phyloP scores from a whole-genome alignment of 37 sponge, comb jelly and placozoan genomes.

The Oopsacas minuta region DNA sequence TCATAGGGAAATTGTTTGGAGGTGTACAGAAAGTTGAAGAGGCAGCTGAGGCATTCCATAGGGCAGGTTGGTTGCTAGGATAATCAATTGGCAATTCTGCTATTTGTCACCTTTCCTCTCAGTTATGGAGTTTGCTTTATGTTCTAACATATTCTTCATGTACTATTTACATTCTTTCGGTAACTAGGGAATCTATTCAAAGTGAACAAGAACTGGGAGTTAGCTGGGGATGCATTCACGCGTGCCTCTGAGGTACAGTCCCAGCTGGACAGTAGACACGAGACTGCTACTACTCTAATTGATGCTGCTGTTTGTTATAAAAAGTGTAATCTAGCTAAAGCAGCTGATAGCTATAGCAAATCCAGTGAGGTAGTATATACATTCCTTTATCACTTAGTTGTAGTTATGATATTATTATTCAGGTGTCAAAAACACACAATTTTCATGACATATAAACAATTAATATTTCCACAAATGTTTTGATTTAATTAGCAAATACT shows the following conservation, averaged over 20 bases:
- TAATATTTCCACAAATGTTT: too few species aligned
- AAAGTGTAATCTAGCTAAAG: neutral
- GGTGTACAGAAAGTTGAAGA: neutral
- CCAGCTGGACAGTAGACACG: constrained; percentile 17
- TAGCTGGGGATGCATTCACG: neutral
- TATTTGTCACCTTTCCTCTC: too few species aligned
- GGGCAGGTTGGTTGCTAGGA: neutral
- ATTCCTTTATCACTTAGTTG: too few species aligned
- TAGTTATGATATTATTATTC: too few species aligned
- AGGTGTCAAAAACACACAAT: too few species aligned
- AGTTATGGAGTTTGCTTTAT: too few species aligned
- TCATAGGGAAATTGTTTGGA: neutral
- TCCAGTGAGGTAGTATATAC: neutral
- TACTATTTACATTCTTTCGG: too few species aligned
- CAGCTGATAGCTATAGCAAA: neutral
- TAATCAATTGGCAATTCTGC: too few species aligned
- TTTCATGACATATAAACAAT: too few species aligned
- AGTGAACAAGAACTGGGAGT: constrained; percentile 9
- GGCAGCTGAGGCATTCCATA: constrained; percentile 1
- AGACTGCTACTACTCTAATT: constrained; percentile 4
- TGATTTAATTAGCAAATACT: too few species aligned
- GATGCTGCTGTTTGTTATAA: neutral
- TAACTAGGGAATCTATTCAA: neutral
- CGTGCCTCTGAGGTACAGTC: neutral
- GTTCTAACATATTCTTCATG: too few species aligned